Conservation (phyloP, 2,888 invertebrate species). For the Drosophila anceps region DNA sequence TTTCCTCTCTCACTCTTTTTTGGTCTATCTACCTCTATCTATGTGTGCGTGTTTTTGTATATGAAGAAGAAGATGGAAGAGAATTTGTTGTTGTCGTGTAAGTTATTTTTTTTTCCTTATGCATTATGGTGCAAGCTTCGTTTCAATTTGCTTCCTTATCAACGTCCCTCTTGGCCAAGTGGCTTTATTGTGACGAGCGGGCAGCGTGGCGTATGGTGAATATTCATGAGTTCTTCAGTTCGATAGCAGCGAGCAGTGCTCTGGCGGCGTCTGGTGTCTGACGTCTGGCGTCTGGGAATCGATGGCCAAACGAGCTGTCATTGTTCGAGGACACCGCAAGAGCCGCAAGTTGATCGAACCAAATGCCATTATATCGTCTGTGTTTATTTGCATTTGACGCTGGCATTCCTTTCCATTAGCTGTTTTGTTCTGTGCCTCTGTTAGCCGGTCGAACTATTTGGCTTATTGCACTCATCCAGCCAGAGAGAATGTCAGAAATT, state of each 20-base stretch:
- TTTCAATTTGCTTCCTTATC: conserved; percentile 15
- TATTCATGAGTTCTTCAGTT: conserved; percentile 6
- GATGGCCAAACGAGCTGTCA: conserved; percentile 29
- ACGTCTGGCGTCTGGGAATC: conserved; percentile 3
- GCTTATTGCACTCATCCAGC: conserved; percentile 12
- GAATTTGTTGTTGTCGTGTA: conserved; percentile 5
- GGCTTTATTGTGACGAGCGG: neutral
- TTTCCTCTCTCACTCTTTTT: neutral
- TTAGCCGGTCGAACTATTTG: neutral
- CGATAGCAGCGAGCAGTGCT: too few species aligned
- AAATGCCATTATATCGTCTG: conserved; percentile 27
- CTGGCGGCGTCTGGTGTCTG: too few species aligned
- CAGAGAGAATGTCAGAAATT: conserved; percentile 4
- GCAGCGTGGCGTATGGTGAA: conserved; percentile 20
- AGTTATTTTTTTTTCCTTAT: neutral
- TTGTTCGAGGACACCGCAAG: neutral
- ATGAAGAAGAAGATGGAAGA: neutral
- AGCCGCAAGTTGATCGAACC: neutral
- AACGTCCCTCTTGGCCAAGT: conserved; percentile 15
- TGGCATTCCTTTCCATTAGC: neutral
- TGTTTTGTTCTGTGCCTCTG: too few species aligned
- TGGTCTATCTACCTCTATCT: neutral
- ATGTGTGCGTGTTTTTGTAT: neutral
- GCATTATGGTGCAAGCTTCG: conserved; percentile 5
- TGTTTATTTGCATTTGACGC: conserved; percentile 23